These are phyloP conservation scores for Rhinatrema bivittatum DNA, from an alignment of 2,797 vertebrate genomes.

Conservation along the genomic window DNA sequence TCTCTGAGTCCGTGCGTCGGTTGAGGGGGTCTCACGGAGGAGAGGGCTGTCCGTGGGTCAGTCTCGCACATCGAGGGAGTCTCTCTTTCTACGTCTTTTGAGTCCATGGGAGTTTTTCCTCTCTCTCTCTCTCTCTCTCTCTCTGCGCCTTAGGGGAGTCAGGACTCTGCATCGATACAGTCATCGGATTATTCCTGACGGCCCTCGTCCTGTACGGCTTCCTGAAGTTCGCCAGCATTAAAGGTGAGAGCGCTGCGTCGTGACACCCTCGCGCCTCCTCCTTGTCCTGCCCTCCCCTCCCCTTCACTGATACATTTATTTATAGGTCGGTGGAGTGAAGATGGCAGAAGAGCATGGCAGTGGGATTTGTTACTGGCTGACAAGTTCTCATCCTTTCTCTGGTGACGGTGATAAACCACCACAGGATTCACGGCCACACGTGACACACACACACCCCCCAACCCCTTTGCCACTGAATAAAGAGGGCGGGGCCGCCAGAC, in stretches of 20 bases:
- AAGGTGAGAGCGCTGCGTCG: conserved; percentile 19
- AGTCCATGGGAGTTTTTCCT: not conserved
- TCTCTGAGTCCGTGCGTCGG: not conserved
- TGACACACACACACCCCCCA: too few relatives aligned
- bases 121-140: not conserved
- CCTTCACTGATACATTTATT: too few relatives aligned
- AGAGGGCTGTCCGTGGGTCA: not conserved
- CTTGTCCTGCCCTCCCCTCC: not conserved
- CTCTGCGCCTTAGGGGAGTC: conserved; percentile 50
- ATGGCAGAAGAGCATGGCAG: too few relatives aligned
- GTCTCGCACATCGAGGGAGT: too few relatives aligned
- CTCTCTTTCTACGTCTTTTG: too few relatives aligned
- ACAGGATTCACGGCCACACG: too few relatives aligned
- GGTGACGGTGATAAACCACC: too few relatives aligned
- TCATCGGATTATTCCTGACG: conserved; percentile 72
- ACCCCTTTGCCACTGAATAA: too few relatives aligned
- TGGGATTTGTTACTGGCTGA: too few relatives aligned
- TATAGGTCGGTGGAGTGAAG: too few relatives aligned
- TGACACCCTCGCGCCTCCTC: not conserved
- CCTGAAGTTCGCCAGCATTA: conserved; percentile 57
- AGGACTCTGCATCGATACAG: conserved; percentile 67
- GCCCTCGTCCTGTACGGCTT: conserved; percentile 70
- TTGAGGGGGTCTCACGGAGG: not conserved
- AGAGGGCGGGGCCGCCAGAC: too few relatives aligned
- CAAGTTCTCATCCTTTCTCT: too few relatives aligned